Conservation (phyloP, 2,797 vertebrate species). For the Centropyge bicolor region DNA sequence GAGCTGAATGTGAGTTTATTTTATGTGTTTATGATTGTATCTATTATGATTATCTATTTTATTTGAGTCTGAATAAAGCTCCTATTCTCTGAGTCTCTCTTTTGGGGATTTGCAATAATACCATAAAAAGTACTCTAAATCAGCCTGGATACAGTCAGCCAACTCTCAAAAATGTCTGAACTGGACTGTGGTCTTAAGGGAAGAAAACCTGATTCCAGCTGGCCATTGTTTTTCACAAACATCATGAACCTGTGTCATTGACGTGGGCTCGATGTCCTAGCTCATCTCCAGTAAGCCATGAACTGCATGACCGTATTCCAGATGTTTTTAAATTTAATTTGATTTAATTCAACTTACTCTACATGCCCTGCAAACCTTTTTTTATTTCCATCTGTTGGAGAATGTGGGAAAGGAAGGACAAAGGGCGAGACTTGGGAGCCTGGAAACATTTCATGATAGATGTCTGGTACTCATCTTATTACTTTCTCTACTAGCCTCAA, state of each 20-base stretch:
- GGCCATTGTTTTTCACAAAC: constrained; percentile 37
- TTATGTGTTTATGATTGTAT: background rate
- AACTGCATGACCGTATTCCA: constrained; percentile 35
- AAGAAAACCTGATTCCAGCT: constrained; percentile 43
- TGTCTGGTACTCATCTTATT: constrained; percentile 74
- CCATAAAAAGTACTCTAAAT: constrained; percentile 29
- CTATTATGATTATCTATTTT: background rate
- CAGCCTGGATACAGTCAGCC: constrained; percentile 11
- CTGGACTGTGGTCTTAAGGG: constrained; percentile 20
- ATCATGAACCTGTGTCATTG: constrained; percentile 39
- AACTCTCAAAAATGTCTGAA: constrained; percentile 33
- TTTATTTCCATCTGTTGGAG: constrained; percentile 32
- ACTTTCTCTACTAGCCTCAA: constrained; percentile 46
- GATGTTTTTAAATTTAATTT: constrained; percentile 50
- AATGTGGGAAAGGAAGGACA: constrained; percentile 30
- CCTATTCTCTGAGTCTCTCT: constrained; percentile 2
- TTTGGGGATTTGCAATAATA: constrained; percentile 25
- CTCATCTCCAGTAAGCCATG: constrained; percentile 25
- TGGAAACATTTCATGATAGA: constrained; percentile 69
- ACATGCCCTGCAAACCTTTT: constrained; percentile 32
- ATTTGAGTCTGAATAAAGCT: constrained; percentile 2
- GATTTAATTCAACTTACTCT: constrained; percentile 36
- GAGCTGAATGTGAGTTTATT: background rate
- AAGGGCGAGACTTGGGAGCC: constrained; percentile 34
- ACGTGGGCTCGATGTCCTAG: constrained; percentile 35